Conservation (phyloP, 2,113 vertebrate species). For the Brachyhypopomus gauderio region DNA sequence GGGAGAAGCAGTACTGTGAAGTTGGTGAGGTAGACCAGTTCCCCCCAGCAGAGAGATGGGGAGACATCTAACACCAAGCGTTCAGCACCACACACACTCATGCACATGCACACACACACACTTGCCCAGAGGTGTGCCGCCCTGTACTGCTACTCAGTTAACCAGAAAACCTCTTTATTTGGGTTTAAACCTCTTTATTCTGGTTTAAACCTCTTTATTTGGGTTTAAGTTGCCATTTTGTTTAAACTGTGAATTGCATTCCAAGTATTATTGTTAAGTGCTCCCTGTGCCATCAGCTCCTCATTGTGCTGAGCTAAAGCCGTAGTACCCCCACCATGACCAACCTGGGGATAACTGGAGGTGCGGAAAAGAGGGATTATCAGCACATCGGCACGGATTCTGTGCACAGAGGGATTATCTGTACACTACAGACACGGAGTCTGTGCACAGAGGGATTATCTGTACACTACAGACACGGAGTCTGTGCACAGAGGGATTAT, state of each 20-base stretch:
- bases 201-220: slow-evolving; percentile 5
- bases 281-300: background rate
- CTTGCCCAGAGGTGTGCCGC: background rate
- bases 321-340: background rate
- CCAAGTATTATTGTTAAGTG: background rate
- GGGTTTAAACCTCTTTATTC: no score
- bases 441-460: no score
- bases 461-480: no score
- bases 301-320: background rate
- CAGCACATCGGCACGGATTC: background rate
- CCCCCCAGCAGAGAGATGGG: slow-evolving; percentile 87
- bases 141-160: background rate
- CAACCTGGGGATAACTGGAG: background rate
- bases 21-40: slow-evolving; percentile 93
- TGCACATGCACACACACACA: background rate
- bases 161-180: background rate
- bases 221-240: background rate
- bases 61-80: slow-evolving; percentile 81
- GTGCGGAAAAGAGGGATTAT: background rate
- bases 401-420: background rate
- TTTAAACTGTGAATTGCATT: slow-evolving; percentile 4
- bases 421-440: background rate
- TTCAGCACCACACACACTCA: no score
- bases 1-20: slow-evolving; percentile 84
- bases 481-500: no score